phyloP scores from a whole-genome alignment of 1,140 invertebrate genomes.

The Coelopa frigida region DNA sequence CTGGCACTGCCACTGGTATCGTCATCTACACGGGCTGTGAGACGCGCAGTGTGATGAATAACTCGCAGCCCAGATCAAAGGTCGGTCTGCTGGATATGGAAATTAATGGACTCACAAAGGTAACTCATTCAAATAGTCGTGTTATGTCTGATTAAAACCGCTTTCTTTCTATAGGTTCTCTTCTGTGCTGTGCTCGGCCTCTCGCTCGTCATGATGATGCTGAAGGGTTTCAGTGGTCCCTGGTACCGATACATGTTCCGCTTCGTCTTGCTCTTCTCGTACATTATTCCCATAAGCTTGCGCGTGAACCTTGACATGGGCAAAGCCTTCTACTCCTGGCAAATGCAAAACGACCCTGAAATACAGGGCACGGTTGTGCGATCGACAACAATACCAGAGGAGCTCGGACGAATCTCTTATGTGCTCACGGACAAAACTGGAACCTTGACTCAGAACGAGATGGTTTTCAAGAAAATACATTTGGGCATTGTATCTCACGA shows the following conservation, averaged over 20 bases:
- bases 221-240: slow-evolving; percentile 91
- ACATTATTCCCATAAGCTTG: slow-evolving; percentile 98
- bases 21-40: slow-evolving; percentile 95
- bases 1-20: slow-evolving; percentile 89
- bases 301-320: slow-evolving; percentile 98
- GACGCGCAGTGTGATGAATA: slow-evolving; percentile 97
- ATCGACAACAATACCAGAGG: slow-evolving; percentile 98
- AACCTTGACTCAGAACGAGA: slow-evolving; percentile 97
- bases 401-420: slow-evolving; percentile 93
- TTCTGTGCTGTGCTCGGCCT: slow-evolving; percentile 88
- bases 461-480: slow-evolving; percentile 94
- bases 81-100: slow-evolving; percentile 92
- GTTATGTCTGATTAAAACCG: no score
- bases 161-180: slow-evolving; percentile 60
- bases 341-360: slow-evolving; percentile 87
- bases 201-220: slow-evolving; percentile 87
- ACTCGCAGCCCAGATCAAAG: slow-evolving; percentile 89
- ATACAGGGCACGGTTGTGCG: slow-evolving; percentile 94
- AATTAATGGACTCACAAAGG: slow-evolving; percentile 92
- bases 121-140: no score
- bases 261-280: slow-evolving; percentile 95
- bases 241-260: slow-evolving; percentile 97
- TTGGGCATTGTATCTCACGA: slow-evolving; percentile 83
- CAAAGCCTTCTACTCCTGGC: slow-evolving; percentile 94
- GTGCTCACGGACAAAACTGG: slow-evolving; percentile 97